Evolutionary conservation across 2,113 vertebrate species (phyloP), one percentile per base, ranked within the genome.

Genomic region (Gila orcuttii): DNA sequence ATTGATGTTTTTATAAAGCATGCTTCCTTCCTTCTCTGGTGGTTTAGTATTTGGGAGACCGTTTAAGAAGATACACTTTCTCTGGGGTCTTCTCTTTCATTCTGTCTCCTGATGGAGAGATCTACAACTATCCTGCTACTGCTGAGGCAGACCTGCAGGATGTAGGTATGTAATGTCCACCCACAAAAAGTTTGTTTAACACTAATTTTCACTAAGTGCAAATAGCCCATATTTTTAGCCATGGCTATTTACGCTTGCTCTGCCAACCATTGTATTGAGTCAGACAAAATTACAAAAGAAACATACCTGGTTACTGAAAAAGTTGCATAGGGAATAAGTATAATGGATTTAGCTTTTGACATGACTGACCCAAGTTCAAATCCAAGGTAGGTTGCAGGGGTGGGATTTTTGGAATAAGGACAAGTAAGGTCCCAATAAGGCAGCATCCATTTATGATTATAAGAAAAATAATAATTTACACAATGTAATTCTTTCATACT

Each of bases 11-110:
- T 64, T 25, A 71, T 71, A 71, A 69, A 36, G 17, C 3, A 69
- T 69, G 66, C 66, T 21, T 71, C 12, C 17, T 6, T 79, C 2
- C 15, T 3, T 8, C 28, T 59, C 45, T 79, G 13, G 36, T 69
- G 10, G 25, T 28, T 55, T 82, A 91, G 91, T 91, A 91, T 76
- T 11, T 91, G 23, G 87, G 90, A 4, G 57, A 83, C 13, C 5
- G 86, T 19, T 62, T 79, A 62, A 87, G 90, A 76, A 89, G 84
- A 10, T 91, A 91, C 64, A 84, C 69, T 3, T 66, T 92, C 15
- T 84, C 85, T 19, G 69, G 89, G 55, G 85, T 66, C 36, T 86
- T 89, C 64, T 88, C 86, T 15, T 78, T 92, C 10, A 25, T 85
- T n/a, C 19, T 91, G 21, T 77, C 66, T 12, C 89, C 89, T 55